phyloP scores from a whole-genome alignment of 2,113 vertebrate genomes.

The Helogale parvula region DNA sequence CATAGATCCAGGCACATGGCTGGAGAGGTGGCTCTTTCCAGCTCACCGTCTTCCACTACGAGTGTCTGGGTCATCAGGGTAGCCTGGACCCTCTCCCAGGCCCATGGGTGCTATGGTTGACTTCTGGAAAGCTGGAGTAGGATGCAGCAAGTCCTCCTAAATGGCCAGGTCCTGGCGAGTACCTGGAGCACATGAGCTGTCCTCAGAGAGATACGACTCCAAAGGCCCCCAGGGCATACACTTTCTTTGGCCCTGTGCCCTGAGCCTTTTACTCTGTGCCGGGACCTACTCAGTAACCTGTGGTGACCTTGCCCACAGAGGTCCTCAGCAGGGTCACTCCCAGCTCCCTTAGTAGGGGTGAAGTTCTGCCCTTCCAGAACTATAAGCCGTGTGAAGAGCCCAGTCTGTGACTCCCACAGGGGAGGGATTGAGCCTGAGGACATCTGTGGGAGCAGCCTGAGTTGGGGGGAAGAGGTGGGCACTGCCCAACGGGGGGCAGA shows the following conservation, averaged over 20 bases:
- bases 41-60: fast-evolving
- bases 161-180: fast-evolving
- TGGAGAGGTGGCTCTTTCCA: neutral
- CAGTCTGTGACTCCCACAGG: neutral
- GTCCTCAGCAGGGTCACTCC: neutral
- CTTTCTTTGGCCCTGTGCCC: neutral
- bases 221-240: neutral
- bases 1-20: fast-evolving
- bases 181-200: neutral
- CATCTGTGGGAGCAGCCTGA: neutral
- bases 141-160: fast-evolving
- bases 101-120: fast-evolving
- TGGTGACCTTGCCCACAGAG: neutral
- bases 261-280: neutral
- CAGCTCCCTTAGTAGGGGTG: neutral
- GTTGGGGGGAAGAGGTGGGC: neutral
- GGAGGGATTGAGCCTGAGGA: neutral
- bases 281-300: neutral
- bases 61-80: fast-evolving
- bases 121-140: neutral
- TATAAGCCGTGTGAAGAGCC: neutral
- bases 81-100: neutral
- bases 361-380: neutral
- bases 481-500: too few relatives aligned
- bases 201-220: neutral